Evolutionary conservation across 2,113 vertebrate species (phyloP).

Genomic region (Aix galericulata): DNA sequence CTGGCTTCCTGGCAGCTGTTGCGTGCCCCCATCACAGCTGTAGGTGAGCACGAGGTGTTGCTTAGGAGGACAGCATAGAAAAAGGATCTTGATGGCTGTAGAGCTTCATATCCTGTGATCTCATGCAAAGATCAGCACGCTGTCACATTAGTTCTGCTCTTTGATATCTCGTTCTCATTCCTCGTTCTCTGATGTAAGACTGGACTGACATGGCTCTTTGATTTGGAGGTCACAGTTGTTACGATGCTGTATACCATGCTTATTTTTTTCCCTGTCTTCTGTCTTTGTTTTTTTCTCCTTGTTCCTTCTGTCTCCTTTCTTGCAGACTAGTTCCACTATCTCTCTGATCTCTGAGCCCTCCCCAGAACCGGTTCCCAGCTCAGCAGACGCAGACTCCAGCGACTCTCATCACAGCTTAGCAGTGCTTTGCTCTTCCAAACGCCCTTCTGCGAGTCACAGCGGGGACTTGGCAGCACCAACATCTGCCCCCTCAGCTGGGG

Average conservation of each 20-base stretch:
- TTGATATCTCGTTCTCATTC: not conserved
- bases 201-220: not conserved
- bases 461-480: conserved; percentile 37
- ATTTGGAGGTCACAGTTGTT: not conserved
- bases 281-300: conserved; percentile 56
- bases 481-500: conserved; percentile 69
- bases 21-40: not conserved
- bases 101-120: not conserved
- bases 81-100: not conserved
- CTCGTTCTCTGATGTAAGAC: not conserved
- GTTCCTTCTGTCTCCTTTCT: conserved; percentile 58
- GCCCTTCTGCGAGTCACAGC: not conserved
- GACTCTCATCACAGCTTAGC: not conserved
- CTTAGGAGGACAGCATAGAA: not conserved
- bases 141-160: not conserved
- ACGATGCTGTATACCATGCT: not conserved
- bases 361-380: conserved; percentile 66
- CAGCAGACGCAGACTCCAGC: conserved; percentile 38
- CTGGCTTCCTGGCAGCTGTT: not conserved
- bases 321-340: conserved; percentile 88
- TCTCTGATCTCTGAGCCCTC: conserved; percentile 77
- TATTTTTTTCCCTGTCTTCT: conserved; percentile 17
- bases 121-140: not conserved
- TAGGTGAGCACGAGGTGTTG: not conserved
- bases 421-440: not conserved